A percentile compares a stretch with the other conserved stretches of the same genome.
These are phyloP conservation scores for Idaea aversata DNA, from an alignment of 2,888 invertebrate genomes.

Conservation along the genomic window DNA sequence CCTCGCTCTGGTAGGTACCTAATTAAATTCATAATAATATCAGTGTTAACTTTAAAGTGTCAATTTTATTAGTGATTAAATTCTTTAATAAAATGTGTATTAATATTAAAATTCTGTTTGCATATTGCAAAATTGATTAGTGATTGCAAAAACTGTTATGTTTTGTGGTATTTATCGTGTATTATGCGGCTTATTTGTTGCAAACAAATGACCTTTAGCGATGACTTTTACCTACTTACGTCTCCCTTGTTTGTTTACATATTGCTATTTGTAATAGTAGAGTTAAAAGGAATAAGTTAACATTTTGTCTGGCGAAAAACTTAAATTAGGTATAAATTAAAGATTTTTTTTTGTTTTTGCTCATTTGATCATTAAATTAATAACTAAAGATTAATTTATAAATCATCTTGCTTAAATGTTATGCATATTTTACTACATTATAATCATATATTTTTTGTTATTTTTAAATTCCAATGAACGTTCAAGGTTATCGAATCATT, in stretches of 20 bases:
- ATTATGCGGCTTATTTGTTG: conserved; percentile 14
- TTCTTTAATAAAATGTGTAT: background rate
- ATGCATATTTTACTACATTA: background rate
- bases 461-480: conserved; percentile 16
- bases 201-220: background rate
- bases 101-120: background rate
- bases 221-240: background rate
- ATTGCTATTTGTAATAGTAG: background rate
- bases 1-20: conserved; percentile 21
- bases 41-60: background rate
- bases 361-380: background rate
- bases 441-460: conserved; percentile 2
- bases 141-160: background rate
- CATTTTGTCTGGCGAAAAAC: background rate
- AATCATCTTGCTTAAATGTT: background rate
- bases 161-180: background rate
- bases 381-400: background rate
- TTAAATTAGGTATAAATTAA: background rate
- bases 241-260: background rate
- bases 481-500: conserved; percentile 19
- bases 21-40: background rate
- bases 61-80: background rate
- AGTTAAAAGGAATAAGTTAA: background rate
- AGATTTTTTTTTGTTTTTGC: background rate
- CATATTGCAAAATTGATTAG: background rate